phyloP scores from a whole-genome alignment of 2,888 invertebrate species.

The Eledona agricola region DNA sequence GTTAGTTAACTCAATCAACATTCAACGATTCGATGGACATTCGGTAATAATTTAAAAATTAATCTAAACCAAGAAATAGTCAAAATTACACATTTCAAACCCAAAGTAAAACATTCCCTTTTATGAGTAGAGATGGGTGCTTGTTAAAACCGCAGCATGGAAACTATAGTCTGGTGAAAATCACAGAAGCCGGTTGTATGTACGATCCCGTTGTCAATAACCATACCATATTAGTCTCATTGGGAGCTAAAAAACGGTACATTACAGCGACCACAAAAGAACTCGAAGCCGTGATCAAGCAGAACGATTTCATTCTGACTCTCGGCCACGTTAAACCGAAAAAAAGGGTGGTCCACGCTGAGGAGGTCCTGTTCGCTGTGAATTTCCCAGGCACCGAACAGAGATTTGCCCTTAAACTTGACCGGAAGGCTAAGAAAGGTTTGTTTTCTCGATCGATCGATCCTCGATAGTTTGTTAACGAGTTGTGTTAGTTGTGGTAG shows the following conservation, averaged over 20 bases:
- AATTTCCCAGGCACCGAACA: constrained; percentile 66
- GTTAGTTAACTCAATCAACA: no score
- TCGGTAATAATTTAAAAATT: no score
- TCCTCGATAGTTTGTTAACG: no score
- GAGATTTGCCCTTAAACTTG: constrained; percentile 66
- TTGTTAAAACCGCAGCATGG: no score
- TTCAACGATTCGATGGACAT: no score
- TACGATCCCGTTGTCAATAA: constrained; percentile 47
- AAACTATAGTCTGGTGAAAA: no score
- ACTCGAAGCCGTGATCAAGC: constrained; percentile 64
- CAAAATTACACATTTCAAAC: no score
- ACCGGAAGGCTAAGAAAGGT: constrained; percentile 67
- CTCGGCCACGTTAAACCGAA: constrained; percentile 66
- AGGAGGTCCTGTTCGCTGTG: constrained; percentile 67
- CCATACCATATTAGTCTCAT: constrained; percentile 44
- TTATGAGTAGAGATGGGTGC: no score
- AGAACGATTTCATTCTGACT: constrained; percentile 66
- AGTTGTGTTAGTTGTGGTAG: constrained; percentile 78
- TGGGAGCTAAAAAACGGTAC: constrained; percentile 33
- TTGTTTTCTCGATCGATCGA: constrained; percentile 27
- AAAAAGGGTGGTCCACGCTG: constrained; percentile 60
- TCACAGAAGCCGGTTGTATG: no score
- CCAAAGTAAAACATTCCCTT: no score
- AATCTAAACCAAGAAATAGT: no score
- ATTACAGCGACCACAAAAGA: constrained; percentile 63